Evolutionary conservation across 2,113 vertebrate species (phyloP).

Genomic region (Amblyopsis rosae): DNA sequence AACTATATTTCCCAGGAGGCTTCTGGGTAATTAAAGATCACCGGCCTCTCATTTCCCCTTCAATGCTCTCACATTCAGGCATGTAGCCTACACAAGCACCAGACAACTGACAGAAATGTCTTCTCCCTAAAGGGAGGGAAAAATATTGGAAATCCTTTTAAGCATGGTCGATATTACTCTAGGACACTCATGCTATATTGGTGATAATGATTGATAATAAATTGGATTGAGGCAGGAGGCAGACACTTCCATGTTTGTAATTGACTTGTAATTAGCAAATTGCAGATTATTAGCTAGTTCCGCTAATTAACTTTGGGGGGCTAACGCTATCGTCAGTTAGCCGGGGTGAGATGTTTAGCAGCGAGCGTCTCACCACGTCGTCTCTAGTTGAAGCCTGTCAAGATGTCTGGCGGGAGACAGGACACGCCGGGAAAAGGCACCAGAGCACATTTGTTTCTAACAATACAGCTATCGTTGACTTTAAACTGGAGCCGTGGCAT

Average conservation of each 20-base stretch:
- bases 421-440: conserved; percentile 46
- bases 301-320: conserved; percentile 61
- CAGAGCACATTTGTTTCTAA: conserved; percentile 44
- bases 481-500: conserved; percentile 35
- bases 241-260: conserved; percentile 52
- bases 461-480: conserved; percentile 41
- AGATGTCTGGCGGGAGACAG: conserved; percentile 43
- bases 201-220: conserved; percentile 55
- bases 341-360: conserved; percentile 35
- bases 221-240: conserved; percentile 37
- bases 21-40: conserved; percentile 58
- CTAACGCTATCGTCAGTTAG: conserved; percentile 24
- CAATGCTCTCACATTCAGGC: conserved; percentile 25
- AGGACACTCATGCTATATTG: background rate
- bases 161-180: conserved; percentile 27
- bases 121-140: conserved; percentile 1
- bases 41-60: conserved; percentile 25
- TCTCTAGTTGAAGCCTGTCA: conserved; percentile 38
- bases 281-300: conserved; percentile 61
- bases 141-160: conserved; percentile 1
- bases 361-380: conserved; percentile 11
- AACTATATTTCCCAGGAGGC: conserved; percentile 42
- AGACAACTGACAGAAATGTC: conserved; percentile 34
- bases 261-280: conserved; percentile 66
- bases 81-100: conserved; percentile 12